phyloP scores from a whole-genome alignment of 2,797 vertebrate genomes.

The Aplochiton taeniatus region DNA sequence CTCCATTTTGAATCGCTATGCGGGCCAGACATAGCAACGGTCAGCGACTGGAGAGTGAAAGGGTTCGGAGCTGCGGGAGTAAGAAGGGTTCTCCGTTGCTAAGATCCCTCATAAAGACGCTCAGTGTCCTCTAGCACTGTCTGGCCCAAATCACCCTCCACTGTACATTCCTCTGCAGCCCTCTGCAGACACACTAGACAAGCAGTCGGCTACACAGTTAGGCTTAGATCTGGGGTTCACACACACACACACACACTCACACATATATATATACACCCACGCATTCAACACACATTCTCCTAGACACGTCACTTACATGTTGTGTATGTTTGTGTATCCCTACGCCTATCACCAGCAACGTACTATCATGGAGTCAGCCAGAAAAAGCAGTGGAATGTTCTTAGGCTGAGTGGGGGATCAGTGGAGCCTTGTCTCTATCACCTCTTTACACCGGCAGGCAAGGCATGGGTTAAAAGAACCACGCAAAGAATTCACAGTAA shows the following conservation, averaged over 20 bases:
- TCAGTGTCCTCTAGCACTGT: constrained; percentile 11
- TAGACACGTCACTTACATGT: background rate
- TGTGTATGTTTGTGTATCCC: background rate
- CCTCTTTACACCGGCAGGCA: background rate
- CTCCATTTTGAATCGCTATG: background rate
- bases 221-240: constrained; percentile 6
- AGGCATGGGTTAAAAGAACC: background rate
- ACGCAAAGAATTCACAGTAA: constrained; percentile 28
- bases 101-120: constrained; percentile 14
- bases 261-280: background rate
- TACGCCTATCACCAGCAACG: background rate
- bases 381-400: background rate
- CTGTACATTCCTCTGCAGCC: constrained; percentile 21
- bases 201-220: constrained; percentile 26
- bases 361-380: background rate
- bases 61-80: background rate
- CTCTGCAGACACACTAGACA: constrained; percentile 9
- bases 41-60: background rate
- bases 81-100: background rate
- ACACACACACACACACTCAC: background rate
- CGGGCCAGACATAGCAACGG: background rate
- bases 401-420: background rate
- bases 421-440: background rate
- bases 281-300: too few relatives aligned
- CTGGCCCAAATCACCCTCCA: constrained; percentile 15